Evolutionary conservation across 2,888 invertebrate genomes (phyloP).

Genomic region (Drosophila kuntzei): DNA sequence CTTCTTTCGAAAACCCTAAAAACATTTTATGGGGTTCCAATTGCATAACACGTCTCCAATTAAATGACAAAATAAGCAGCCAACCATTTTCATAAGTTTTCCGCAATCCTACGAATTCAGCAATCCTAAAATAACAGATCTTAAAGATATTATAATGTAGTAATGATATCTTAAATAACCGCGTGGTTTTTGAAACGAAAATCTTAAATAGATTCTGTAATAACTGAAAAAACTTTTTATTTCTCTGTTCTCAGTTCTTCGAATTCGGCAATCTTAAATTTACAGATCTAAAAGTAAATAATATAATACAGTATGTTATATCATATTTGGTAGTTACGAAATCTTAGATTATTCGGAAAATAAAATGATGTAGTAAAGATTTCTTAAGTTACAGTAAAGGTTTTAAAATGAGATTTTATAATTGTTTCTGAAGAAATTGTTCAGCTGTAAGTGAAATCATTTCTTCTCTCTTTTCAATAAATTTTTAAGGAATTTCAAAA

Average conservation of each 20-base stretch:
- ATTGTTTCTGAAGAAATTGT: not conserved
- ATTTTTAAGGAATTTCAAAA: too few species aligned
- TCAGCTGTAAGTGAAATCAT: not conserved
- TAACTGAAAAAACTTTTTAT: not conserved
- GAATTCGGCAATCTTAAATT: not conserved
- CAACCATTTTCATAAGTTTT: constrained; percentile 51
- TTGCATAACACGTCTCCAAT: constrained; percentile 68
- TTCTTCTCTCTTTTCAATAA: not conserved
- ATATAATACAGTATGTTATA: not conserved
- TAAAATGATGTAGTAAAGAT: not conserved
- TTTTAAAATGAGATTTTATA: not conserved
- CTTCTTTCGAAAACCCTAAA: constrained; percentile 51
- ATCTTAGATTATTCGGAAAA: too few species aligned
- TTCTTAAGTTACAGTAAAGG: not conserved
- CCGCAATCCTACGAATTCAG: constrained; percentile 60
- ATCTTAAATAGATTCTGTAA: not conserved
- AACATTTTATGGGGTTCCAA: constrained; percentile 12
- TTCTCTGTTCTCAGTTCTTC: not conserved
- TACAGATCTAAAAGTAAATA: not conserved
- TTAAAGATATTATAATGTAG: not conserved
- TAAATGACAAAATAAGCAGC: constrained; percentile 54
- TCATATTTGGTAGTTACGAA: too few species aligned
- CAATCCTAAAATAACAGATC: not conserved
- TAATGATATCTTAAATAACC: not conserved
- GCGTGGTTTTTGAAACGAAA: not conserved